Base-by-base conservation (phyloP, 2,113 vertebrate species). In the Notothenia rossii region DNA sequence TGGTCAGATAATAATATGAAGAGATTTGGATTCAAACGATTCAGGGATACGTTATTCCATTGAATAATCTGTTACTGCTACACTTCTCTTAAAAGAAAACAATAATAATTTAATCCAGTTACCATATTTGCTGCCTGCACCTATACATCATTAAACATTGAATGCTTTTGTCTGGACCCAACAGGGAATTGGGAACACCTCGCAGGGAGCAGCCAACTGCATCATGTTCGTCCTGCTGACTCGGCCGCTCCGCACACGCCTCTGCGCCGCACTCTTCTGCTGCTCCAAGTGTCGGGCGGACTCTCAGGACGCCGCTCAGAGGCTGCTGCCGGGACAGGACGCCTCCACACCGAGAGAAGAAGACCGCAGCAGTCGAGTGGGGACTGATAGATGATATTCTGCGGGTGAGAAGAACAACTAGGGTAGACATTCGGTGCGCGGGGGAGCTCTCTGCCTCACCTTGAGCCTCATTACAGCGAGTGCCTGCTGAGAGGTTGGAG, bases 181-280 rank as follows among this genome's bases (percentile, higher is more conserved):
- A 59, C 95, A 99, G 98, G 98, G 98, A 0, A 93, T 99, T 0
- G 98, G 98, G 11, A 99, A 99, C 95, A 99, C 97, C 0, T 98
- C 96, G 56, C 98, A 99, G 86, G 98, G 98, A 83, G 98, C 97
- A 0, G 98, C 98, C 84, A 99, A 99, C 94, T 98, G 98, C 85
- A 95, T 98, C 84, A 94, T 97, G 95, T 99, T 99, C 4, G 96
- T 97, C 0, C 85, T 99, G 48, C 96, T 96, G 20, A 99, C 98
- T 0, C 92, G 85, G 0, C 94, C 91, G 0, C 89, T 99, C 36
- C 94, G 98, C 0, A 36, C 87, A 0, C 95, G 96, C 4, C 95
- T 99, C 56, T 53, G 93, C 4, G 67, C 92, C 0, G 43, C 81
- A 2, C 50, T 97, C 1, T 93, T 91, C 83, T 92, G 94, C 84